Evolutionary conservation across 2,888 invertebrate species (phyloP).

Genomic region (Eupithecia inturbata): DNA sequence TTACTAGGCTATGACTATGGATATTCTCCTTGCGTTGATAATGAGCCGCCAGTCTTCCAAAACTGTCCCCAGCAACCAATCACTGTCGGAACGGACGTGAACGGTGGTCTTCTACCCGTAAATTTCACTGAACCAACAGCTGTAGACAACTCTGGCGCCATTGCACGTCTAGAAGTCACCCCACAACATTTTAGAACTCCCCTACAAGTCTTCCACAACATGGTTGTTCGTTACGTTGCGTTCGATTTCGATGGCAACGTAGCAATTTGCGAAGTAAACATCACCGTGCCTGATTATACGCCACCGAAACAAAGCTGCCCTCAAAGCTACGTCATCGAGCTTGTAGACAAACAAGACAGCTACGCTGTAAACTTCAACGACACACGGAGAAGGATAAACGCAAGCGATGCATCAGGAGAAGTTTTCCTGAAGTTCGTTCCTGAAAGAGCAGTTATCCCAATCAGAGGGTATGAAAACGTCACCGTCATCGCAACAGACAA

Average conservation of each 20-base stretch:
- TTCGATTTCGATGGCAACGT: slow-evolving; percentile 99
- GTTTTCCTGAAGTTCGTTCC: slow-evolving; percentile 92
- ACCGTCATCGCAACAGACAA: slow-evolving; percentile 95
- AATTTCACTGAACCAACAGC: slow-evolving; percentile 97
- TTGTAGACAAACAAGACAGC: slow-evolving; percentile 94
- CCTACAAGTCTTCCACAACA: slow-evolving; percentile 93
- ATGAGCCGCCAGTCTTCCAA: slow-evolving; percentile 98
- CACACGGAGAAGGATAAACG: slow-evolving; percentile 92
- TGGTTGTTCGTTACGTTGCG: slow-evolving; percentile 97
- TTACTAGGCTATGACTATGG: slow-evolving; percentile 96
- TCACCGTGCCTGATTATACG: slow-evolving; percentile 96
- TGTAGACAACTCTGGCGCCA: slow-evolving; percentile 97
- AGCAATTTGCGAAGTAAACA: slow-evolving; percentile 98
- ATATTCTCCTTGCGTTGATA: slow-evolving; percentile 96
- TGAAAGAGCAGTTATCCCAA: slow-evolving; percentile 92
- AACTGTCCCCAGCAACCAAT: slow-evolving; percentile 98
- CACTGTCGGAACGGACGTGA: slow-evolving; percentile 93
- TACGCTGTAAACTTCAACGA: slow-evolving; percentile 96
- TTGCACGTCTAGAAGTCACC: slow-evolving; percentile 95
- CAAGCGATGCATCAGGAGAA: slow-evolving; percentile 94
- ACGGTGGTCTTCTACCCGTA: slow-evolving; percentile 94
- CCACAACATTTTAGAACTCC: slow-evolving; percentile 96
- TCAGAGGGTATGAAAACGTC: slow-evolving; percentile 95
- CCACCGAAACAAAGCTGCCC: slow-evolving; percentile 96
- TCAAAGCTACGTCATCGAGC: slow-evolving; percentile 96